phyloP scores from a whole-genome alignment of 1,140 invertebrate genomes.

The Berghia stephanieae region DNA sequence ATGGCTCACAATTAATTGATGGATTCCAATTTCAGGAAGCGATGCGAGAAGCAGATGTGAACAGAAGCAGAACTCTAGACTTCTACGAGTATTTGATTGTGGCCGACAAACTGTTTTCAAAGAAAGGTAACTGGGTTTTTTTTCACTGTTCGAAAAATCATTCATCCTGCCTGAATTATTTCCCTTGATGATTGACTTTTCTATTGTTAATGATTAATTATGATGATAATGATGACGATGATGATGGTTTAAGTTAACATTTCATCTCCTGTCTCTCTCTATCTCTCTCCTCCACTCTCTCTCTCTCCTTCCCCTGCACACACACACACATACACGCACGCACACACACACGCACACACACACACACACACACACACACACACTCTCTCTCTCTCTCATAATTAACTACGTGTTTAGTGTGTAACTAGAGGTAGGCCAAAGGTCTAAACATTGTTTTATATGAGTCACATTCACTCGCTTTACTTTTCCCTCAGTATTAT shows the following conservation, averaged over 20 bases:
- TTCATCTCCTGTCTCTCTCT: neutral
- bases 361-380: slow-evolving; percentile 23
- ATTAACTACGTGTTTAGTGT: too few relatives aligned
- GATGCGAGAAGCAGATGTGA: slow-evolving; percentile 48
- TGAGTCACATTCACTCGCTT: too few relatives aligned
- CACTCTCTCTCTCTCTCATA: too few relatives aligned
- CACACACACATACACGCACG: too few relatives aligned
- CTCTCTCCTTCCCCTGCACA: neutral
- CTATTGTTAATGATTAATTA: neutral
- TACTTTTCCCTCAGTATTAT: too few relatives aligned
- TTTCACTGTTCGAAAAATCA: neutral
- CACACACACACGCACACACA: neutral
- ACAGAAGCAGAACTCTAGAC: slow-evolving; percentile 43
- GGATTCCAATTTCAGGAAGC: too few relatives aligned
- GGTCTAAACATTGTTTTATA: too few relatives aligned
- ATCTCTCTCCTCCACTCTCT: neutral
- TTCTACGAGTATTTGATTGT: slow-evolving; percentile 53
- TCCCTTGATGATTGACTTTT: neutral
- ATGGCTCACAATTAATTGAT: too few relatives aligned
- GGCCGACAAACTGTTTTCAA: slow-evolving; percentile 40
- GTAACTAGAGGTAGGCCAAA: too few relatives aligned
- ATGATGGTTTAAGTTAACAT: neutral
- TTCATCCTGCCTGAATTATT: neutral
- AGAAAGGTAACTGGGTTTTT: slow-evolving; percentile 35
- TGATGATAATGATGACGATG: neutral